Evolutionary conservation across 2,888 invertebrate species (phyloP).

Genomic region (Spilosoma lubricipeda): DNA sequence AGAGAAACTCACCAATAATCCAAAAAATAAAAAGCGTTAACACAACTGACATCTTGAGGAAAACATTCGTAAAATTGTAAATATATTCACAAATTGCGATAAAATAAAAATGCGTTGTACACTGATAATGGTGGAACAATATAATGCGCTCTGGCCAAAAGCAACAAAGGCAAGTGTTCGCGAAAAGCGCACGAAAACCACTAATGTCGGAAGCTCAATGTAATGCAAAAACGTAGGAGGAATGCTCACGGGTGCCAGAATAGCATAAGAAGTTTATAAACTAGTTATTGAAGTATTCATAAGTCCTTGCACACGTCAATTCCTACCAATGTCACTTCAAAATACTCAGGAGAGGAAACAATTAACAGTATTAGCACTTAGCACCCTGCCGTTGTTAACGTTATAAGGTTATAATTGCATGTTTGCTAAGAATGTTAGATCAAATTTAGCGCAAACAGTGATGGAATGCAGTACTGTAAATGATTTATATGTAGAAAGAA

Average conservation of each 20-base stretch:
- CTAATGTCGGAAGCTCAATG: slow-evolving; percentile 62
- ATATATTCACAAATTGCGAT: slow-evolving; percentile 9
- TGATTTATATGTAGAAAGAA: neutral
- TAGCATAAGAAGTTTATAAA: slow-evolving; percentile 59
- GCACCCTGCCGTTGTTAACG: slow-evolving; percentile 28
- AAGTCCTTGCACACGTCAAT: slow-evolving; percentile 32
- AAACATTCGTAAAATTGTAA: slow-evolving; percentile 56
- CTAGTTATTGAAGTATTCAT: slow-evolving; percentile 46
- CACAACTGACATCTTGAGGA: slow-evolving; percentile 63
- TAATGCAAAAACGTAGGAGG: slow-evolving; percentile 60
- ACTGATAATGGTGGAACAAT: slow-evolving; percentile 22
- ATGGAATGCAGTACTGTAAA: neutral
- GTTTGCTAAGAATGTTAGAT: slow-evolving; percentile 8
- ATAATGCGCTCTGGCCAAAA: slow-evolving; percentile 28
- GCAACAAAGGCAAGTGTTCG: slow-evolving; percentile 62
- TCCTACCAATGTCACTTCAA: slow-evolving; percentile 44
- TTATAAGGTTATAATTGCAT: slow-evolving; percentile 30
- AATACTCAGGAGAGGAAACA: slow-evolving; percentile 34
- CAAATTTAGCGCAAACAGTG: slow-evolving; percentile 2
- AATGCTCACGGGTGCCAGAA: slow-evolving; percentile 61
- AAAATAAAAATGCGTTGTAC: slow-evolving; percentile 2
- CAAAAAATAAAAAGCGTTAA: slow-evolving; percentile 57
- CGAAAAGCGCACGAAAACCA: slow-evolving; percentile 76
- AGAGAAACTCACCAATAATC: slow-evolving; percentile 62
- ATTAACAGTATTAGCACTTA: slow-evolving; percentile 42